phyloP scores from a whole-genome alignment of 2,113 vertebrate species.

The Urocolius indicus region DNA sequence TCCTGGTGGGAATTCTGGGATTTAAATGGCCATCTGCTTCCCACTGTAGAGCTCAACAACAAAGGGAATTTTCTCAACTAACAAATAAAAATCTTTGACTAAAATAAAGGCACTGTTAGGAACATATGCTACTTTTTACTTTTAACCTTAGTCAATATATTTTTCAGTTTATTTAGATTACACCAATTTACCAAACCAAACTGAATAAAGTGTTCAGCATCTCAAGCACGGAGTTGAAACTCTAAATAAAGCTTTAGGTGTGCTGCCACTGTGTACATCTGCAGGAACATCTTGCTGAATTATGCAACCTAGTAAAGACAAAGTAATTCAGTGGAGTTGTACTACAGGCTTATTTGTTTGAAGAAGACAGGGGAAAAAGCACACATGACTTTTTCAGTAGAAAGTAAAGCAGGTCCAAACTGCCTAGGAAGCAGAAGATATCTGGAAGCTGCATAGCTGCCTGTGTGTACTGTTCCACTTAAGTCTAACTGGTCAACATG shows the following conservation, averaged over 20 bases:
- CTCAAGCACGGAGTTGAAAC: not conserved
- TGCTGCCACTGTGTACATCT: not conserved
- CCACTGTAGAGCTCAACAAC: conserved; percentile 48
- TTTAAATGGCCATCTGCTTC: conserved; percentile 67
- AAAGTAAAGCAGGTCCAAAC: not conserved
- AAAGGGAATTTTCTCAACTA: conserved; percentile 56
- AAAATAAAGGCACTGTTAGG: conserved; percentile 23
- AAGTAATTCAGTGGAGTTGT: not conserved
- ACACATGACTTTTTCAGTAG: not conserved
- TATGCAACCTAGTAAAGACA: not conserved
- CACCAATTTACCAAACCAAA: not conserved
- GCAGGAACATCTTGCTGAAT: not conserved
- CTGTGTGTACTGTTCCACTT: not conserved
- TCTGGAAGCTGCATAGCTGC: not conserved
- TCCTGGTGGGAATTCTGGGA: conserved; percentile 68
- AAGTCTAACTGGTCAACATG: not conserved
- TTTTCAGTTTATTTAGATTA: conserved; percentile 20
- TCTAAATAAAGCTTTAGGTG: not conserved
- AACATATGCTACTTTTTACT: conserved; percentile 28
- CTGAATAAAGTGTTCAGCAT: not conserved
- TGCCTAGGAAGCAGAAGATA: not conserved
- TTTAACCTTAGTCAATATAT: conserved; percentile 39
- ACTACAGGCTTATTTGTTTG: not conserved
- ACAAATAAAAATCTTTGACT: conserved; percentile 43
- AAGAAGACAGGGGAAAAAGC: accelerated